Percentiles rank a stretch among this genome's conserved stretches.
Evolutionary conservation across 1,140 invertebrate species (phyloP).

Genomic region (Teleopsis dalmanni): DNA sequence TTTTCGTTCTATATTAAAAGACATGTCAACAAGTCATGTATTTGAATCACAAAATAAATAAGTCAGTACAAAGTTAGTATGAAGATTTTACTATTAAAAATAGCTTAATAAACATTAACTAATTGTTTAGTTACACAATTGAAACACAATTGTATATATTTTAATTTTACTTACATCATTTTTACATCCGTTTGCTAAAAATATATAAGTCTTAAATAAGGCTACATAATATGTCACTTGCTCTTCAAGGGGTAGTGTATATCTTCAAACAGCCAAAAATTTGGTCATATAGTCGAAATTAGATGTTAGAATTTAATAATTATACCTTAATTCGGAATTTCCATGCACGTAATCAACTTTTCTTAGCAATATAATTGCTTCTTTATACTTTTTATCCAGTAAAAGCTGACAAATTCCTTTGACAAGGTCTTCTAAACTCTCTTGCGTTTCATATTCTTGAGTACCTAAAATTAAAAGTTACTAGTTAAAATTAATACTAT

Average conservation of each 20-base stretch:
- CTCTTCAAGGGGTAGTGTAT: slow-evolving; percentile 24
- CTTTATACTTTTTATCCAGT: slow-evolving; percentile 29
- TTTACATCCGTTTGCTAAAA: slow-evolving; percentile 25
- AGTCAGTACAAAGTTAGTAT: no score
- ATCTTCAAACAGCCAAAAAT: slow-evolving; percentile 15
- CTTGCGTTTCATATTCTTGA: slow-evolving; percentile 25
- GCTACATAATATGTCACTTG: slow-evolving; percentile 28
- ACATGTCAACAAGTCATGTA: background rate
- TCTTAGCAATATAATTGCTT: slow-evolving; percentile 25
- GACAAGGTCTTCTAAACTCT: slow-evolving; percentile 29
- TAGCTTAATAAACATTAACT: background rate
- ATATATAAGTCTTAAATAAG: slow-evolving; percentile 32
- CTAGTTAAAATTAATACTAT: background rate
- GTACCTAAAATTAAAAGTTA: slow-evolving; percentile 9
- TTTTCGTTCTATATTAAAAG: slow-evolving; percentile 22
- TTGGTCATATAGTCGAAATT: no score
- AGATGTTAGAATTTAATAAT: no score
- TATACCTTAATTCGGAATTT: slow-evolving; percentile 25
- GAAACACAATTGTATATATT: background rate
- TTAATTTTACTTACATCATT: slow-evolving; percentile 25
- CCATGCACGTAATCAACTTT: slow-evolving; percentile 31
- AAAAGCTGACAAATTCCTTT: slow-evolving; percentile 22
- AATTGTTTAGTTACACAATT: background rate
- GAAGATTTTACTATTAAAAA: background rate
- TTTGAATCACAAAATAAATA: background rate